Percentiles rank a stretch among this genome's conserved stretches.
Evolutionary conservation across 2,113 vertebrate species (phyloP).

Genomic region (Hassar affinis): DNA sequence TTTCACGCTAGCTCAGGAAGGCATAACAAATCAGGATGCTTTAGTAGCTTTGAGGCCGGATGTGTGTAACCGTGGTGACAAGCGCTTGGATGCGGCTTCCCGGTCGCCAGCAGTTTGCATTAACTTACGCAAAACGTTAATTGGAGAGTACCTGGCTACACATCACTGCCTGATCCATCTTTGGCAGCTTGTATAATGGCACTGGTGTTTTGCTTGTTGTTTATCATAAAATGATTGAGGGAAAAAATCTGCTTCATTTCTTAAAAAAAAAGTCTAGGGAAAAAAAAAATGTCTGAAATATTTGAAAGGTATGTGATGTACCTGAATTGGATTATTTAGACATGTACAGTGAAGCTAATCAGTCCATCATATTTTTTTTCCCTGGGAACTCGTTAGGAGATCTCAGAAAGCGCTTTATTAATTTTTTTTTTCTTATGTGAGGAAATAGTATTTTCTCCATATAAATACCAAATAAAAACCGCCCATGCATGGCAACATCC

Average conservation of each 20-base stretch:
- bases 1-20: slow-evolving; percentile 68
- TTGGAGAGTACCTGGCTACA: slow-evolving; percentile 76
- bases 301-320: slow-evolving; percentile 60
- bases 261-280: slow-evolving; percentile 12
- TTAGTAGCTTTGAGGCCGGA: slow-evolving; percentile 70
- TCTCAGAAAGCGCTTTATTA: slow-evolving; percentile 69
- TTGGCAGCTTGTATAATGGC: slow-evolving; percentile 66
- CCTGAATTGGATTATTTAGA: slow-evolving; percentile 67
- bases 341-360: slow-evolving; percentile 70
- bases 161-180: slow-evolving; percentile 68
- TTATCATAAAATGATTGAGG: slow-evolving; percentile 65
- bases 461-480: neutral
- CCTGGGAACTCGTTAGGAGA: slow-evolving; percentile 58
- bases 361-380: slow-evolving; percentile 58
- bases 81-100: slow-evolving; percentile 66
- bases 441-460: neutral
- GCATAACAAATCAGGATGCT: slow-evolving; percentile 71
- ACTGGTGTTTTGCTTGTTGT: slow-evolving; percentile 73
- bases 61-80: slow-evolving; percentile 72
- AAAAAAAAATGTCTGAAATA: slow-evolving; percentile 65
- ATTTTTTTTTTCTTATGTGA: slow-evolving; percentile 41
- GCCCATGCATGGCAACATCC: neutral
- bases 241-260: slow-evolving; percentile 47
- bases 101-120: slow-evolving; percentile 73
- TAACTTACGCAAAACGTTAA: slow-evolving; percentile 74